Percentiles rank a stretch among this genome's conserved stretches.
Conservation (phyloP, 2,888 invertebrate genomes). For the Spisula subtruncata region DNA sequence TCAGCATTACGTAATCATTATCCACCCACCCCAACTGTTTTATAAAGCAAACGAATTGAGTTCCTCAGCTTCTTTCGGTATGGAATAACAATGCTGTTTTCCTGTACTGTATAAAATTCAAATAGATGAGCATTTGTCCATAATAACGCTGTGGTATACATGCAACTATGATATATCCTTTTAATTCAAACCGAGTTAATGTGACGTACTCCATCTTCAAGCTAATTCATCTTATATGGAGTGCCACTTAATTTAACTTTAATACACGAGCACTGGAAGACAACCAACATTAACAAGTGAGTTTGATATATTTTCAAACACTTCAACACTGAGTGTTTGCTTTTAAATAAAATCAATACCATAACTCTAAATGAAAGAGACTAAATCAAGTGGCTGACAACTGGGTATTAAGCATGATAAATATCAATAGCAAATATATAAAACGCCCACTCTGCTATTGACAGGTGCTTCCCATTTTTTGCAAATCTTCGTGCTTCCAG, state of each 20-base stretch:
- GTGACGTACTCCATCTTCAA: neutral
- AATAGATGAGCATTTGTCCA: too few relatives aligned
- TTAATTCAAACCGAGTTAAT: too few relatives aligned
- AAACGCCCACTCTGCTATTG: neutral
- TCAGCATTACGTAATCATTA: too few relatives aligned
- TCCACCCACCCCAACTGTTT: too few relatives aligned
- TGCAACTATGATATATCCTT: too few relatives aligned
- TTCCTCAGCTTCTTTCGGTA: too few relatives aligned
- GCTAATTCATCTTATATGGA: neutral
- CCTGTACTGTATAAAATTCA: too few relatives aligned
- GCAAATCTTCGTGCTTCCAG: neutral
- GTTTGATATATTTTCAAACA: neutral
- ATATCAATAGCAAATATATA: conserved; percentile 1
- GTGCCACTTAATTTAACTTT: neutral
- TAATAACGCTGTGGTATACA: too few relatives aligned
- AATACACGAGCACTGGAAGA: neutral
- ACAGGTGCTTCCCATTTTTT: neutral
- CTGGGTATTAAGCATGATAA: neutral
- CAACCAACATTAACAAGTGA: neutral
- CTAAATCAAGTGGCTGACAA: neutral
- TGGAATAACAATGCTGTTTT: too few relatives aligned
- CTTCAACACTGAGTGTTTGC: neutral
- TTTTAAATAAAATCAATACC: conserved; percentile 16
- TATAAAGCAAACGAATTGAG: too few relatives aligned
- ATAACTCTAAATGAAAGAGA: conserved; percentile 7